A percentile compares a stretch with the other conserved stretches of the same genome.
These are phyloP conservation scores for Microchrysa polita DNA, from an alignment of 2,888 invertebrate genomes.

Conservation along the genomic window DNA sequence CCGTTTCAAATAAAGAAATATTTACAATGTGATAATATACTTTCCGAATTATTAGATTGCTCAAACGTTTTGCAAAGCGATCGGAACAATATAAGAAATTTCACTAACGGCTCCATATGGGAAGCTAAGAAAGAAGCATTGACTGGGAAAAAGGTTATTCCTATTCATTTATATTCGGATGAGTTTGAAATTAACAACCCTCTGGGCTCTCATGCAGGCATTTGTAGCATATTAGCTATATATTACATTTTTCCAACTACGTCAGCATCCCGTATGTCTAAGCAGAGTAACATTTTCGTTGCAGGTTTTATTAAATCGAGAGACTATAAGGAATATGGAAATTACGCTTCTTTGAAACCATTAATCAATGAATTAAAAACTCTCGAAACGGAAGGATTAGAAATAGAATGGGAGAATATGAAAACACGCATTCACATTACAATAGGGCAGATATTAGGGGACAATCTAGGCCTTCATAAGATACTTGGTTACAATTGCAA, in stretches of 20 bases:
- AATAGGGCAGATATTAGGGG: conserved; percentile 9
- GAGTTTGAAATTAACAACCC: conserved; percentile 47
- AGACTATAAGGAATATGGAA: conserved; percentile 29
- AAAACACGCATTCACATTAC: neutral
- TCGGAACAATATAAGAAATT: neutral
- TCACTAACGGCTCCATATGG: neutral
- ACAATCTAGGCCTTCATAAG: conserved; percentile 9
- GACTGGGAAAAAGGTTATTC: conserved; percentile 33
- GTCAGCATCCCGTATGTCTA: conserved; percentile 13
- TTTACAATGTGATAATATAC: too few relatives aligned
- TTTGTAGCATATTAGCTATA: conserved; percentile 41
- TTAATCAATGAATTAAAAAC: conserved; percentile 1
- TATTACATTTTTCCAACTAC: conserved; percentile 42
- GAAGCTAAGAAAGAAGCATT: neutral
- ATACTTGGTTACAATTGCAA: neutral
- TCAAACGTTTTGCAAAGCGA: too few relatives aligned
- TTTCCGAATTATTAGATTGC: too few relatives aligned
- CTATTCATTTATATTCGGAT: conserved; percentile 43
- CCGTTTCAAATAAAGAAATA: too few relatives aligned
- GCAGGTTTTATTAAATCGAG: conserved; percentile 33
- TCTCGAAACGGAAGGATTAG: neutral
- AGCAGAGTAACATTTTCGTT: conserved; percentile 32
- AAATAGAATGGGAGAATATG: too few relatives aligned
- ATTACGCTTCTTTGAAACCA: neutral
- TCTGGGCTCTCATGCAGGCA: conserved; percentile 24